Conservation (phyloP, 2,888 invertebrate genomes). For the Xylota sylvarum region DNA sequence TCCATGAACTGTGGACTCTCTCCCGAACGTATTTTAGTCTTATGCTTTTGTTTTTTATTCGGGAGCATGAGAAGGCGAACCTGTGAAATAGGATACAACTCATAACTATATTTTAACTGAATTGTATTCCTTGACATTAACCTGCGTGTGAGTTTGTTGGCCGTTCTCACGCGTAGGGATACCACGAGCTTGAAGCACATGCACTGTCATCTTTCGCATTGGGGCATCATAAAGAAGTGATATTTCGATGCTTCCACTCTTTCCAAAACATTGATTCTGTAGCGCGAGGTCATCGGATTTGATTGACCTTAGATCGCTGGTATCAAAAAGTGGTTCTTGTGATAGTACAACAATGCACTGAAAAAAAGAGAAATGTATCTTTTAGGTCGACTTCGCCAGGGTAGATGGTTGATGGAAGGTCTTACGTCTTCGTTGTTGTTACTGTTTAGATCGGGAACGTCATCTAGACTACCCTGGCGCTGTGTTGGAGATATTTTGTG, state of each 20-base stretch:
- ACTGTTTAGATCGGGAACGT: constrained; percentile 86
- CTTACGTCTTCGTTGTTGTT: constrained; percentile 90
- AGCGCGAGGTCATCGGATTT: constrained; percentile 84
- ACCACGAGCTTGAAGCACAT: constrained; percentile 94
- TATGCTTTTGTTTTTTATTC: constrained; percentile 96
- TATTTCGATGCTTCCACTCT: constrained; percentile 93
- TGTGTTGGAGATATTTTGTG: constrained; percentile 80
- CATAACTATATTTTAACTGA: background rate
- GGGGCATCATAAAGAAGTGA: constrained; percentile 96
- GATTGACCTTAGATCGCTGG: constrained; percentile 84
- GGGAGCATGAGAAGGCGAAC: constrained; percentile 95
- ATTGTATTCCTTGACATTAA: constrained; percentile 79
- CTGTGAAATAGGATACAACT: constrained; percentile 84
- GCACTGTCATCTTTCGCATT: constrained; percentile 96
- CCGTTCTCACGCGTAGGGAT: constrained; percentile 90
- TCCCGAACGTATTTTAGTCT: constrained; percentile 96
- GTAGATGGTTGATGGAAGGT: constrained; percentile 48
- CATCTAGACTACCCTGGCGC: constrained; percentile 82
- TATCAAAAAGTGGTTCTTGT: constrained; percentile 85
- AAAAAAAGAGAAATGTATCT: constrained; percentile 12
- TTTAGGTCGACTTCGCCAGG: background rate
- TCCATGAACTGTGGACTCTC: constrained; percentile 97
- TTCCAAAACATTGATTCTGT: constrained; percentile 84
- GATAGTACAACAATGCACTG: constrained; percentile 86
- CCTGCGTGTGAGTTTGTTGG: constrained; percentile 89